A percentile compares a stretch with the other conserved stretches of the same genome.
Evolutionary conservation across 1,140 invertebrate genomes (phyloP).

Genomic region (Drosophila paulistorum): DNA sequence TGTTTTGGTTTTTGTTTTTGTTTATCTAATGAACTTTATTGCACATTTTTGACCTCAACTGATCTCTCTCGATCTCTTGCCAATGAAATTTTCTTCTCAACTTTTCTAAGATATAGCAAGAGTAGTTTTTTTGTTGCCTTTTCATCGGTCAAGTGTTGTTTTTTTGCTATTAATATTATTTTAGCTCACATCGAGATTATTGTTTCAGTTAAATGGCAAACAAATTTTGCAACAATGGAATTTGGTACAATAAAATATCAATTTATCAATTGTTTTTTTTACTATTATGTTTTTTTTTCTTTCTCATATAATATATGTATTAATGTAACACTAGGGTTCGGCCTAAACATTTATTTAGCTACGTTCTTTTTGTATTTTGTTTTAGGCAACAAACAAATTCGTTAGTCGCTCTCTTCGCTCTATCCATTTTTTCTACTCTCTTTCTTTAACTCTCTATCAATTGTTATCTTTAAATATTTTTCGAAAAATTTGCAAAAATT

Average conservation of each 20-base stretch:
- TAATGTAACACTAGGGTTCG: constrained; percentile 57
- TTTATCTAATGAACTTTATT: constrained; percentile 60
- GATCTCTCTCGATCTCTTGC: background rate
- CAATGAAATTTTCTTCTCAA: constrained; percentile 3
- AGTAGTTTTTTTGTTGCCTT: background rate
- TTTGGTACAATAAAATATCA: constrained; percentile 18
- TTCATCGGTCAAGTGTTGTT: constrained; percentile 2
- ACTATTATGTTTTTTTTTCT: constrained; percentile 2
- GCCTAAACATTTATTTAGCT: constrained; percentile 78
- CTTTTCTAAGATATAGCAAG: constrained; percentile 23
- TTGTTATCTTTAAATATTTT: constrained; percentile 17
- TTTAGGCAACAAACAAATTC: constrained; percentile 76
- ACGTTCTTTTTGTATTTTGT: constrained; percentile 33
- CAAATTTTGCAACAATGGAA: constrained; percentile 55
- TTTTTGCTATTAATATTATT: constrained; percentile 21
- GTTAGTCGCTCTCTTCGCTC: constrained; percentile 44
- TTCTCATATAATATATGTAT: constrained; percentile 27
- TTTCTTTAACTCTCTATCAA: constrained; percentile 1
- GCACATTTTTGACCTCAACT: constrained; percentile 13
- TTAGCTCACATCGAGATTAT: constrained; percentile 58
- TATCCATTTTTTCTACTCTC: constrained; percentile 24
- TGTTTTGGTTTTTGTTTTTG: constrained; percentile 19
- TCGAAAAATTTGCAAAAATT: constrained; percentile 18
- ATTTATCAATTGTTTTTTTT: background rate
- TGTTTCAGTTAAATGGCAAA: constrained; percentile 37